Evolutionary conservation across 1,140 invertebrate species (phyloP), one percentile per base, ranked within the genome.

Genomic region (Tetragonula clypearis): DNA sequence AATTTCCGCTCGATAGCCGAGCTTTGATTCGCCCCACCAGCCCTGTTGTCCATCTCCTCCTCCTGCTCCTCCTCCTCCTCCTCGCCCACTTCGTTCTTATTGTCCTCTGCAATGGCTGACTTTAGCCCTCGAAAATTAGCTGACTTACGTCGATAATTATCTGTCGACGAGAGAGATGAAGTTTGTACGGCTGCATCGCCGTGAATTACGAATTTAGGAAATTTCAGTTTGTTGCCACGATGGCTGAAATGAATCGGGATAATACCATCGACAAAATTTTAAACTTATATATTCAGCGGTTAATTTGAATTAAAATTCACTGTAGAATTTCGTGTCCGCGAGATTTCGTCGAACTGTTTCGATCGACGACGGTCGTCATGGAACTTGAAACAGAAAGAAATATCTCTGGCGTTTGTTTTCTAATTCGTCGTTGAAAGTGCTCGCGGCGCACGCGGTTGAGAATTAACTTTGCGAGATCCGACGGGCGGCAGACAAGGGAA

Each of bases 1-100:
- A 49, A 74, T 69, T 82, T 75, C 71, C 82, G 82, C 82, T 84
- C 82, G 66, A 84, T 84, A 84, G 76, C 66, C 35, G 30, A 71
- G 65, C 82, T 78, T 84, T 79, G 66, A 84, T 79, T 69, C 65
- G 9, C 66, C 82, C 55, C 56, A 4, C 21, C 15, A 11, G 19
- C 69, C 41, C 12, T 19, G 30, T 15, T 6, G 21, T 21, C 41
- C 14, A 6, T 15, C 58, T 53, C 76, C 6, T 65, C 14, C 1
- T 9, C 35, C 41, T 15, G 41, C 5, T 19, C 30, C 15, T 9
- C 23, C 21, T n/a, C 15, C 6, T 23, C 30, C 4, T 4, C 35
- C 41, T 15, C 41, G 41, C 8, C 8, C 41, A 49, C 41, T 49
- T 49, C 41, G 14, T 49, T 26, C 21, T 21, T 49, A 62, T 82